Conservation (phyloP, 2,113 vertebrate genomes). For the Eurypyga helias region DNA sequence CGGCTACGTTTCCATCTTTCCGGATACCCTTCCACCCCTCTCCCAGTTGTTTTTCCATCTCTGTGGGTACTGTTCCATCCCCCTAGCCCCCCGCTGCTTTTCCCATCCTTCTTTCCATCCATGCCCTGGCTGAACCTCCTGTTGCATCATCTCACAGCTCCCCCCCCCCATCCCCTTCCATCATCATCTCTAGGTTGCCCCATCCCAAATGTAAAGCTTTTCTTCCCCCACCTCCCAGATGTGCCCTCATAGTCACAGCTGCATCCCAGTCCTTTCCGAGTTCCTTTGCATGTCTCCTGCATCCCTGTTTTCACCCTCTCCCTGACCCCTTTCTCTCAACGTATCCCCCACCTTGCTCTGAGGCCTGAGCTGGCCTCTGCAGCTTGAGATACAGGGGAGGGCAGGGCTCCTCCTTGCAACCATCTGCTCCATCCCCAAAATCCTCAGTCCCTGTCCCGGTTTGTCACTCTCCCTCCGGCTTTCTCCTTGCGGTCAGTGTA, state of each 20-base stretch:
- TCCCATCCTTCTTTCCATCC: background rate
- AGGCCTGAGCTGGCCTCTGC: background rate
- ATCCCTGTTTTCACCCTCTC: background rate
- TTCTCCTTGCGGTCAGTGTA: background rate
- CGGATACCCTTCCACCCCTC: background rate
- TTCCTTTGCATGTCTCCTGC: background rate
- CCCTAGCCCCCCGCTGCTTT: background rate
- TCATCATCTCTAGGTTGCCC: background rate
- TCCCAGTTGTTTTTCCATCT: background rate
- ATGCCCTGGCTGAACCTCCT: background rate
- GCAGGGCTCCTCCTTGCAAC: background rate
- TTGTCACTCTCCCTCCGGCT: background rate
- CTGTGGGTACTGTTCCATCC: too few species aligned
- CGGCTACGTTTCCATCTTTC: background rate
- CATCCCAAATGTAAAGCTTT: background rate
- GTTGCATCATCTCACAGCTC: constrained; percentile 43
- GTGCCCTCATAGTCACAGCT: background rate
- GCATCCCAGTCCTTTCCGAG: background rate
- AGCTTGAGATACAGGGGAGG: background rate
- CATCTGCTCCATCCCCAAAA: background rate
- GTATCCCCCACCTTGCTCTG: background rate
- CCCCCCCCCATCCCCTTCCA: background rate
- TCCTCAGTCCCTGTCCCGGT: background rate
- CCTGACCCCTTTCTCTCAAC: background rate
- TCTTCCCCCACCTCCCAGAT: background rate